Evolutionary conservation across 2,113 vertebrate species (phyloP), one percentile per base, ranked within the genome.

Genomic region (Cephalopterus ornatus): DNA sequence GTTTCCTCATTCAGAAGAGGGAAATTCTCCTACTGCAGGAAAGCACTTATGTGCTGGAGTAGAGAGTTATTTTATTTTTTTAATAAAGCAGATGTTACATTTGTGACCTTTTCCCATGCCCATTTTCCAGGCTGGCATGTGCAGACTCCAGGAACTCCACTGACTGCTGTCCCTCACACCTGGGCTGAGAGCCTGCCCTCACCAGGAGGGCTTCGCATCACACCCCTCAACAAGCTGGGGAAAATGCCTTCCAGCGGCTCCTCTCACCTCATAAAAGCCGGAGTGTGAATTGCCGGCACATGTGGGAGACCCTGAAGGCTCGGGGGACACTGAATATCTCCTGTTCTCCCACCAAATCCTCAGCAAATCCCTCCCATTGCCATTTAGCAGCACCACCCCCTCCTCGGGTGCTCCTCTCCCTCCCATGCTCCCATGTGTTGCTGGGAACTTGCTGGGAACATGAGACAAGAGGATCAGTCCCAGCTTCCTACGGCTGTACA

Each of bases 211-310:
- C 47, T 95, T 62, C 4, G 0, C 37, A 23, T 66, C 4, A 78
- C 13, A 37, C 20, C 74, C 27, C 49, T 10, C 10, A 5, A 14
- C 42, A 77, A 75, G 58, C 66, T 47, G 73, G 50, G 37, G 67
- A 75, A 95, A 95, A 97, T 79, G 24, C 72, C 84, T 89, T 95
- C 94, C 92, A 94, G 89, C 88, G 89, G 90, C 84, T 94, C 50
- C 84, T 93, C 68, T 93, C 95, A 97, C 96, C 92, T 97, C 83
- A 0, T 96, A 94, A 97, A 97, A 96, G 2, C 62, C 4, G 0
- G 11, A 7, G 82, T 93, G 95, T 8, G 47, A 97, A 96, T 72
- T 97, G 81, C 86, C 1, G 0, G 61, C 1, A 1, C 86, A 87
- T 22, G 68, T 94, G 75, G 88, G 84, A 89, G 28, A 92, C 37